These are phyloP conservation scores for Drosophila engyochracea DNA, from an alignment of 2,888 invertebrate species.

Conservation along the genomic window DNA sequence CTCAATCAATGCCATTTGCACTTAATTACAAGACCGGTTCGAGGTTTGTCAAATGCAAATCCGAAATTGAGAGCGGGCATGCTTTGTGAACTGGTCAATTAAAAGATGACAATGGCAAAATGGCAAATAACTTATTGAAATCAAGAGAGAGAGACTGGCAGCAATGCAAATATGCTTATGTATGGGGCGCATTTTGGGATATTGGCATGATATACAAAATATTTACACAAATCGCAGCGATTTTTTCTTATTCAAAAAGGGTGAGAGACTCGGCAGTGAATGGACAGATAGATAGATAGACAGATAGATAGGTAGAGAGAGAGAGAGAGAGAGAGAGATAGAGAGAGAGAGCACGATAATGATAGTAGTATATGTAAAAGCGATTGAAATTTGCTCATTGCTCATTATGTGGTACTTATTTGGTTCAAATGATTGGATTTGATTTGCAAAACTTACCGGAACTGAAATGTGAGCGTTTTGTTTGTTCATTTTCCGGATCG, in stretches of 20 bases:
- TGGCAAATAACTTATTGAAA: constrained; percentile 21
- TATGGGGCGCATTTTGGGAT: constrained; percentile 25
- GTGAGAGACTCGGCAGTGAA: constrained; percentile 43
- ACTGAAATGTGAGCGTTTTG: constrained; percentile 96
- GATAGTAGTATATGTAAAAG: constrained; percentile 65
- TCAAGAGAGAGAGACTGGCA: constrained; percentile 15
- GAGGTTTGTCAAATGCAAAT: constrained; percentile 21
- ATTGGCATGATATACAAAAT: constrained; percentile 60
- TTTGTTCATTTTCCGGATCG: constrained; percentile 94
- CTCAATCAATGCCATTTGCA: constrained; percentile 25
- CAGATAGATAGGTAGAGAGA: constrained; percentile 12
- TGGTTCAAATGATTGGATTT: constrained; percentile 52
- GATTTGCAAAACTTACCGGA: constrained; percentile 89
- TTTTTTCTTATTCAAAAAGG: neutral
- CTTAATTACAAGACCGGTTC: constrained; percentile 11
- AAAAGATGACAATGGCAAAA: constrained; percentile 33
- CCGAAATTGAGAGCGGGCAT: constrained; percentile 3
- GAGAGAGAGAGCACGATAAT: constrained; percentile 58
- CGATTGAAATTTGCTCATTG: constrained; percentile 64
- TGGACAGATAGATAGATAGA: constrained; percentile 45
- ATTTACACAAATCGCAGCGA: constrained; percentile 60
- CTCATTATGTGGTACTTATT: constrained; percentile 42
- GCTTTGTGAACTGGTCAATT: constrained; percentile 26
- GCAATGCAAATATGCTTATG: constrained; percentile 18
- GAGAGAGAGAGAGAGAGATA: constrained; percentile 28